Percentiles rank a stretch among this genome's conserved stretches.
Conservation (phyloP, 2,113 vertebrate species). For the Psittacus erithacus region DNA sequence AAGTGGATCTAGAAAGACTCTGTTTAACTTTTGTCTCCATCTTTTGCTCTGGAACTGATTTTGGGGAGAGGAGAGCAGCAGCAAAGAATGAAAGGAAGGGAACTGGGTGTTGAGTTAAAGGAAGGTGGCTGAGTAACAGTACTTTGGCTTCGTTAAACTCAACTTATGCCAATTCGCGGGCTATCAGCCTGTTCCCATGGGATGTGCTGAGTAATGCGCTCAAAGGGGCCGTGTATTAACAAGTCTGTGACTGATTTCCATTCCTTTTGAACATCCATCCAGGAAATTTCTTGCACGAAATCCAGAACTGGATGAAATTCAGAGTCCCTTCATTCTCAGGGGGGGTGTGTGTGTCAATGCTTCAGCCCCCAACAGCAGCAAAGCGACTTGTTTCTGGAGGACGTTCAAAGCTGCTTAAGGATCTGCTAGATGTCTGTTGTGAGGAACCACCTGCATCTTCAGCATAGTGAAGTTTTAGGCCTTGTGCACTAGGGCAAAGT, state of each 20-base stretch:
- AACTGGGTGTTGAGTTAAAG: not conserved
- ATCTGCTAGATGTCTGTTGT: not conserved
- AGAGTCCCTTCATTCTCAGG: not conserved
- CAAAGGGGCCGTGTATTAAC: not conserved
- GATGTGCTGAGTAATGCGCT: not conserved
- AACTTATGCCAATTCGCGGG: not conserved
- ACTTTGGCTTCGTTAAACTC: not conserved
- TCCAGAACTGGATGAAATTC: not conserved
- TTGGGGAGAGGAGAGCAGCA: not conserved
- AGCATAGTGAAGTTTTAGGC: not conserved
- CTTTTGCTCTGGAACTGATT: not conserved
- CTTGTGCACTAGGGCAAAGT: not conserved
- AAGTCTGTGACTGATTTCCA: not conserved
- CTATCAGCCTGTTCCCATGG: not conserved
- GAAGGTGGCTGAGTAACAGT: not conserved
- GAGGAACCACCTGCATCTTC: not conserved
- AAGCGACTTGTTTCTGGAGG: not conserved
- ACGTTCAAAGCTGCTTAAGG: not conserved
- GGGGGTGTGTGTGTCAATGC: not conserved
- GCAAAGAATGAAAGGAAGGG: not conserved
- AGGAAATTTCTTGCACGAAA: not conserved
- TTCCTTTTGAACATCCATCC: not conserved
- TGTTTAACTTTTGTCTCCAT: not conserved
- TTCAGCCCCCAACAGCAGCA: not conserved
- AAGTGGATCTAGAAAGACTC: not conserved